phyloP scores from a whole-genome alignment of 2,797 vertebrate species.

The Thripadectes ignobilis region DNA sequence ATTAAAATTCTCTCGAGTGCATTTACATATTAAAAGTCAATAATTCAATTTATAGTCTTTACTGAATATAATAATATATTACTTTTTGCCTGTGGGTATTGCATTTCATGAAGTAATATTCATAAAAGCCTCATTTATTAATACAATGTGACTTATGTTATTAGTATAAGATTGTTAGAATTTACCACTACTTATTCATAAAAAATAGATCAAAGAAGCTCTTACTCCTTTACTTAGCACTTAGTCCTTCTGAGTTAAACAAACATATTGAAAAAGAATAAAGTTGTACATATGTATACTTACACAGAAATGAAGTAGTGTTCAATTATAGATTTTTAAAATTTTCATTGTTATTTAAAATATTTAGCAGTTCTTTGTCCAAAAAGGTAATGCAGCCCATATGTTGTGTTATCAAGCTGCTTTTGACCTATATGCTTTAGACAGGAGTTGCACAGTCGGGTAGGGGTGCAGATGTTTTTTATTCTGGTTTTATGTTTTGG shows the following conservation, averaged over 20 bases:
- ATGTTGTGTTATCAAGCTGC: not conserved
- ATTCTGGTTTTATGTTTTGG: accelerated
- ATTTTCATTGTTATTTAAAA: not conserved
- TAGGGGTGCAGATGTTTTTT: accelerated
- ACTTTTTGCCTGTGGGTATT: not conserved
- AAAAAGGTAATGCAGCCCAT: not conserved
- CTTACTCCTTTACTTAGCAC: not conserved
- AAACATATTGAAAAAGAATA: not conserved
- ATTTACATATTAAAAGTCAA: not conserved
- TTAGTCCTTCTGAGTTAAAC: not conserved
- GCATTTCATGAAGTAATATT: not conserved
- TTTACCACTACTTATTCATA: not conserved
- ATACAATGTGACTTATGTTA: not conserved
- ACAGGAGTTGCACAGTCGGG: accelerated
- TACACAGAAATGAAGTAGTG: not conserved
- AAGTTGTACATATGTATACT: not conserved
- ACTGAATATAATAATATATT: not conserved
- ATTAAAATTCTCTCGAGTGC: not conserved
- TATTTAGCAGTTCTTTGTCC: not conserved
- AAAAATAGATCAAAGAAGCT: not conserved
- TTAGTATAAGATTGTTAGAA: not conserved
- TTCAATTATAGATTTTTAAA: not conserved
- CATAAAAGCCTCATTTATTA: not conserved
- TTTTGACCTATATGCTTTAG: not conserved
- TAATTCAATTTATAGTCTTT: not conserved